These are phyloP conservation scores for Electrophaes corylata DNA, from an alignment of 2,888 invertebrate species.

Conservation along the genomic window DNA sequence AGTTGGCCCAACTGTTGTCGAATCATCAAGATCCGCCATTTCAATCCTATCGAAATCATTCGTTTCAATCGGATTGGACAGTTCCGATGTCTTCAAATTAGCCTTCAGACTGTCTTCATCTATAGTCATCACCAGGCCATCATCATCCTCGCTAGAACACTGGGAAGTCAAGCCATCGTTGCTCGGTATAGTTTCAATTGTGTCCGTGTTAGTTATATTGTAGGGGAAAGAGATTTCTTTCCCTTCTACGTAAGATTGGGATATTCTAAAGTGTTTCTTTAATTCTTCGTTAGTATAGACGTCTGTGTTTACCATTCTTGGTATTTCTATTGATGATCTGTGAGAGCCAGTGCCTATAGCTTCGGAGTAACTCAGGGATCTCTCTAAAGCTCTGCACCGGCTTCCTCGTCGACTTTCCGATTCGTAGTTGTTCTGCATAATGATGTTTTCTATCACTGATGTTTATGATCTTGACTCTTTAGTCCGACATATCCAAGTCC, in stretches of 20 bases:
- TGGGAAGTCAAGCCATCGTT: slow-evolving; percentile 52
- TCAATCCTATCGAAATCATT: slow-evolving; percentile 71
- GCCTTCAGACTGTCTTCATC: slow-evolving; percentile 62
- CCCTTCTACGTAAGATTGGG: slow-evolving; percentile 76
- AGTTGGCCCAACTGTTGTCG: slow-evolving; percentile 49
- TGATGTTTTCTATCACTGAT: too few relatives aligned
- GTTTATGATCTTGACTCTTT: neutral
- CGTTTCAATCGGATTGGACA: slow-evolving; percentile 59
- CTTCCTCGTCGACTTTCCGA: slow-evolving; percentile 62
- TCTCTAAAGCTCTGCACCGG: slow-evolving; percentile 61
- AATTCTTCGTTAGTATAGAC: slow-evolving; percentile 76
- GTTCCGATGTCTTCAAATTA: slow-evolving; percentile 54
- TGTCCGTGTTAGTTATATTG: slow-evolving; percentile 49
- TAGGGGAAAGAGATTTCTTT: slow-evolving; percentile 69
- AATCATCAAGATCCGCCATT: slow-evolving; percentile 52
- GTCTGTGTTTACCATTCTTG: slow-evolving; percentile 67
- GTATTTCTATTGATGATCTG: slow-evolving; percentile 73
- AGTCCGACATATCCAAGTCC: too few relatives aligned
- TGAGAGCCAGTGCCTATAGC: slow-evolving; percentile 70
- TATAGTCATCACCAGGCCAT: slow-evolving; percentile 71
- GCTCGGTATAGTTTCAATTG: slow-evolving; percentile 43
- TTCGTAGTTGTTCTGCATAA: slow-evolving; percentile 49
- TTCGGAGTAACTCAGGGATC: slow-evolving; percentile 76
- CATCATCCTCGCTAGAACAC: slow-evolving; percentile 72
- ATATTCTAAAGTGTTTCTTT: slow-evolving; percentile 73